These are phyloP conservation scores for Chymomyza caudatula DNA, from an alignment of 2,888 invertebrate genomes.

Conservation along the genomic window DNA sequence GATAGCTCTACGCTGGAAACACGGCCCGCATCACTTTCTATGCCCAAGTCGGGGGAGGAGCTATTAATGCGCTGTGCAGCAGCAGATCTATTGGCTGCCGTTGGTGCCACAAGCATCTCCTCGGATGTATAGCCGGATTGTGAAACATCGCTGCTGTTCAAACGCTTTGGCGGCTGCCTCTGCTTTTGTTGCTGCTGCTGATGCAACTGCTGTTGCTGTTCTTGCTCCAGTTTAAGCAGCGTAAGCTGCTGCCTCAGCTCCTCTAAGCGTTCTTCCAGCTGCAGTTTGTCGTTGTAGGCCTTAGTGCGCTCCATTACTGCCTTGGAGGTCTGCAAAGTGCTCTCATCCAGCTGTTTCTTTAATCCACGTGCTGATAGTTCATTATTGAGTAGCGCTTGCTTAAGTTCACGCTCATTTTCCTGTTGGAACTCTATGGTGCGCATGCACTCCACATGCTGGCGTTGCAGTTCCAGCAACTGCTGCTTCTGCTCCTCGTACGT, in stretches of 20 bases:
- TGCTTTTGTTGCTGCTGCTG: slow-evolving; percentile 7
- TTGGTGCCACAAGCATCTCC: slow-evolving; percentile 73
- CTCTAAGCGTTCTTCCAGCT: slow-evolving; percentile 80
- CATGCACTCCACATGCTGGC: slow-evolving; percentile 78
- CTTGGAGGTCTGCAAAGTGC: slow-evolving; percentile 86
- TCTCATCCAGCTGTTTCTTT: slow-evolving; percentile 84
- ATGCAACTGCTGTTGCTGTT: slow-evolving; percentile 52
- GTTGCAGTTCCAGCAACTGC: slow-evolving; percentile 78
- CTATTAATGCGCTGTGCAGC: slow-evolving; percentile 75
- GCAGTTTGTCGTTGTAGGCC: slow-evolving; percentile 84
- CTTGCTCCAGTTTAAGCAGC: slow-evolving; percentile 55
- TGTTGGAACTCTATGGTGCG: slow-evolving; percentile 74
- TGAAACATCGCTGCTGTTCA: slow-evolving; percentile 65
- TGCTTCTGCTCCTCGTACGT: slow-evolving; percentile 80
- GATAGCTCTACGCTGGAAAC: slow-evolving; percentile 79
- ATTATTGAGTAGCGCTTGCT: slow-evolving; percentile 72
- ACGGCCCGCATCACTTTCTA: slow-evolving; percentile 88
- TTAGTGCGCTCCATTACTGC: slow-evolving; percentile 86
- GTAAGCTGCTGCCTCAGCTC: slow-evolving; percentile 60
- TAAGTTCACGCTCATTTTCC: slow-evolving; percentile 78
- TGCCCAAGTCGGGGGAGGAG: slow-evolving; percentile 92
- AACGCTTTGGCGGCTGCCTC: slow-evolving; percentile 68
- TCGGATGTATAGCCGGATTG: slow-evolving; percentile 79
- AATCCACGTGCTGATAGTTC: slow-evolving; percentile 81
- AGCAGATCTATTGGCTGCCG: slow-evolving; percentile 18